Base-by-base conservation (phyloP, 2,888 invertebrate genomes). In the Elmis aenea region DNA sequence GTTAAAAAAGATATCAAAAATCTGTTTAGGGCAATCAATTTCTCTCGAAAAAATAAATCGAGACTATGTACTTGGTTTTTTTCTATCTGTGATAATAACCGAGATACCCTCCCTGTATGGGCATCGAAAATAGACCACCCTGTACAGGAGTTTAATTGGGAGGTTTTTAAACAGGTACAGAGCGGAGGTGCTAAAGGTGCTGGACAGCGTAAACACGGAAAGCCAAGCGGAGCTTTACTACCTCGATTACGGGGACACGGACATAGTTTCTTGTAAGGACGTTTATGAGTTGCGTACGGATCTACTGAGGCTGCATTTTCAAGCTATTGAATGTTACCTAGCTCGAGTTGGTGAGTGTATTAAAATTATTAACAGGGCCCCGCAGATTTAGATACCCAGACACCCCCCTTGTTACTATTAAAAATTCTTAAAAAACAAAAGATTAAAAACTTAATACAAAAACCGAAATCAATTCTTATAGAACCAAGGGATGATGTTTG, bases 281-380 rank as follows among this genome's bases (percentile, higher is more conserved):
- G 67, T 91, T 6, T 81, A 78, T 48, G 83, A 85, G 53, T 69
- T 91, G 40, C 74, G 85, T 22, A 83, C 86, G 1, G 85, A 90
- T 59, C 77, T 86, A 57, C 65, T 87, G 28, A 70, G 77, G 31
- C 71, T 90, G 8, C 74, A 83, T 27, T 81, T 83, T 57, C 84
- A 93, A 76, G 92, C 93, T 0, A 82, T 93, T 62, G 90, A 92
- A 66, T 91, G 91, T 63, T 85, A 80, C 62, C 69, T 93, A 46
- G 83, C 84, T 3, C 81, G 81, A 39, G 76, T 90, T 4, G 76
- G 78, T 66, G 45, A 46, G 58, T 50, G 11, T n/a, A n/a, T n/a
- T n/a, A n/a, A n/a, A n/a, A 5, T 6, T 8, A n/a, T n/a, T n/a
- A 9, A 23, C 6, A 5, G 9, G 9, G 2, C 2, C 22, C 6